Base-by-base conservation (phyloP, 2,888 invertebrate genomes). In the Eremobia ochroleuca region DNA sequence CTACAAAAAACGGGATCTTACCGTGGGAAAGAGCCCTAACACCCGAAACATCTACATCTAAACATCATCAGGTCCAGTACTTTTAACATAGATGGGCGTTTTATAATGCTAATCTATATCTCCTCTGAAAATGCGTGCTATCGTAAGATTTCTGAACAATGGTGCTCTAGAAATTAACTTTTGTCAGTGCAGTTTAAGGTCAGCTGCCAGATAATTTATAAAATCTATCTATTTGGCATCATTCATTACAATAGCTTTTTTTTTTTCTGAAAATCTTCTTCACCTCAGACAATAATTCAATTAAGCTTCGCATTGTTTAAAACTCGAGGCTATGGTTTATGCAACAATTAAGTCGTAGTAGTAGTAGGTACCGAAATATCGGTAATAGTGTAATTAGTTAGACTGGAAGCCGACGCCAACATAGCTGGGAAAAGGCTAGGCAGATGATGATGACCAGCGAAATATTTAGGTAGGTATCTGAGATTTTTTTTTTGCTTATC, bases 101-200 rank as follows among this genome's bases (percentile, higher is more conserved):
- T 59, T 59, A 21, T 18, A 1, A 59, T 18, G 18, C 28, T 31
- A 59, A 28, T 28, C 31, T 52, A 73, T 28, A 46, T 46, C 55
- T 65, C 25, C 55, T 46, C n/a, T 75, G 43, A 40, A 49, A 59
- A 61, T 55, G 81, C 80, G 66, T 80, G 81, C 4, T 37, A 28
- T 2, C 43, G 11, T 55, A 66, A 37, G 15, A 43, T 28, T 28
- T 65, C 13, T 67, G 15, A 81, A 81, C 52, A 81, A 72, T 76
- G 62, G n/a, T 58, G 76, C 49, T 64, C 64, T 65, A 65, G 59
- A 74, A 80, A 79, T 64, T 43, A 73, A 43, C 11, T 73, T 65
- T n/a, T 69, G 65, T 79, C 5, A 52, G 4, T 59, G 25, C 4
- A 43, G 31, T 52, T 31, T 65, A 31, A 46, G 64, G 80, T 73